Evolutionary conservation across 2,888 invertebrate species (phyloP).

Genomic region (Biston stratarius): DNA sequence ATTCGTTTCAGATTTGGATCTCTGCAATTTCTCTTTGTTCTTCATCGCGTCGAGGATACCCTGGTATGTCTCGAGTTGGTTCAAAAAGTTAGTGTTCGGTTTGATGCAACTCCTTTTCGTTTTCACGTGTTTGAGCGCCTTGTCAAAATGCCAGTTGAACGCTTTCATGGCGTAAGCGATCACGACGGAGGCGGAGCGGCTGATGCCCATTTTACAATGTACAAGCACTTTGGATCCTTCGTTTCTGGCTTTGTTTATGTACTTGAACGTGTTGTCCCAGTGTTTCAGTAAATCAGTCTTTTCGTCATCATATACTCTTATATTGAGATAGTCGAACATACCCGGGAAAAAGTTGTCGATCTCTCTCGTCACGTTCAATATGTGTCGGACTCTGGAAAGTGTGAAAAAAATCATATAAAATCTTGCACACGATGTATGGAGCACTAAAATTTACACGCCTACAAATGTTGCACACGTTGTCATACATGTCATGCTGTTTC

Average conservation of each 20-base stretch:
- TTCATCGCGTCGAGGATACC: conserved; percentile 98
- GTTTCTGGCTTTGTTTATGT: conserved; percentile 96
- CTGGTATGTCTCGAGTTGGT: conserved; percentile 97
- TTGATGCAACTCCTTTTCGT: conserved; percentile 96
- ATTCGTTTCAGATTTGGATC: conserved; percentile 97
- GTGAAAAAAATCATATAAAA: background rate
- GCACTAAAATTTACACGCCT: background rate
- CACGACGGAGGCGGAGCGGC: conserved; percentile 98
- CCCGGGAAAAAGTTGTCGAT: conserved; percentile 99
- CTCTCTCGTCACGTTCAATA: conserved; percentile 98
- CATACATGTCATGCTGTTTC: too few relatives aligned
- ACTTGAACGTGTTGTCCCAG: conserved; percentile 99
- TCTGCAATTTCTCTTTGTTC: conserved; percentile 96
- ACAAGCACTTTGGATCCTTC: conserved; percentile 97
- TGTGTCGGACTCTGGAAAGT: conserved; percentile 94
- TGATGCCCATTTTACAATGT: conserved; percentile 99
- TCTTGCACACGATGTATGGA: background rate
- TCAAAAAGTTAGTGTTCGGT: conserved; percentile 97
- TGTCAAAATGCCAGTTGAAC: conserved; percentile 96
- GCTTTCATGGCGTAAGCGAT: conserved; percentile 99
- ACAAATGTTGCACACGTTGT: background rate
- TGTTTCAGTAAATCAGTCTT: conserved; percentile 98
- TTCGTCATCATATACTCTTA: conserved; percentile 98
- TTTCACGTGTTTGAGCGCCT: conserved; percentile 96
- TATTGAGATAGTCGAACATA: conserved; percentile 97